These are phyloP conservation scores for Dendrolimus kikuchii DNA, from an alignment of 1,140 invertebrate genomes.

Conservation along the genomic window DNA sequence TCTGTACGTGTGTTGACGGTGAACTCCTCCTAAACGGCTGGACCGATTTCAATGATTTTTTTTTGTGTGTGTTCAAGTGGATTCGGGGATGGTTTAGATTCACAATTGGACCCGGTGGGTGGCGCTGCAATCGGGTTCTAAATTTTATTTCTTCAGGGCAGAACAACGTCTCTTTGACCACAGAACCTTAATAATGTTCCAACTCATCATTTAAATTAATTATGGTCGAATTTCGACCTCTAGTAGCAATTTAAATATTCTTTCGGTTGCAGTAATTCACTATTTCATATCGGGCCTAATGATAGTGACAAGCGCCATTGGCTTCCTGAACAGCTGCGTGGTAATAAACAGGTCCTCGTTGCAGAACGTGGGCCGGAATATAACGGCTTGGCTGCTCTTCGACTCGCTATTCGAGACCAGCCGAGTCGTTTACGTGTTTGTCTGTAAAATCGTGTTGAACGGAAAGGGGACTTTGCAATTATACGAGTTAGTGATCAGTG, in stretches of 20 bases:
- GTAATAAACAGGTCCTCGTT: conserved; percentile 36
- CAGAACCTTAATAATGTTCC: too few relatives aligned
- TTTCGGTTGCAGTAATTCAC: conserved; percentile 37
- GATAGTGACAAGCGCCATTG: conserved; percentile 38
- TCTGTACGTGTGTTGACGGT: too few relatives aligned
- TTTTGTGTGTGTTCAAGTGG: too few relatives aligned
- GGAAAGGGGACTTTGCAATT: conserved; percentile 39
- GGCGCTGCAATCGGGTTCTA: too few relatives aligned
- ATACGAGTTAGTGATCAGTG: conserved; percentile 48
- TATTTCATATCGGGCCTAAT: conserved; percentile 49
- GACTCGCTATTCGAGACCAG: conserved; percentile 59
- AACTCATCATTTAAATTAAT: too few relatives aligned
- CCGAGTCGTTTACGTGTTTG: conserved; percentile 49
- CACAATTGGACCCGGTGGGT: too few relatives aligned
- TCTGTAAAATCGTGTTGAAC: conserved; percentile 42
- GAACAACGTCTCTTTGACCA: too few relatives aligned
- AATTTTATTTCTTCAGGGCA: too few relatives aligned
- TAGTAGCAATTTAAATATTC: not conserved
- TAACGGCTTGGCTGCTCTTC: conserved; percentile 52
- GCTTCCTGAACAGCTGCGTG: conserved; percentile 49
- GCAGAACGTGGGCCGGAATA: conserved; percentile 35
- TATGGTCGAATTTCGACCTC: too few relatives aligned
- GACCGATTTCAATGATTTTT: too few relatives aligned
- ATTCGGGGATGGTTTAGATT: too few relatives aligned
- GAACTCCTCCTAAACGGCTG: too few relatives aligned